phyloP scores from a whole-genome alignment of 2,113 vertebrate species.

The Mustelus asterias region DNA sequence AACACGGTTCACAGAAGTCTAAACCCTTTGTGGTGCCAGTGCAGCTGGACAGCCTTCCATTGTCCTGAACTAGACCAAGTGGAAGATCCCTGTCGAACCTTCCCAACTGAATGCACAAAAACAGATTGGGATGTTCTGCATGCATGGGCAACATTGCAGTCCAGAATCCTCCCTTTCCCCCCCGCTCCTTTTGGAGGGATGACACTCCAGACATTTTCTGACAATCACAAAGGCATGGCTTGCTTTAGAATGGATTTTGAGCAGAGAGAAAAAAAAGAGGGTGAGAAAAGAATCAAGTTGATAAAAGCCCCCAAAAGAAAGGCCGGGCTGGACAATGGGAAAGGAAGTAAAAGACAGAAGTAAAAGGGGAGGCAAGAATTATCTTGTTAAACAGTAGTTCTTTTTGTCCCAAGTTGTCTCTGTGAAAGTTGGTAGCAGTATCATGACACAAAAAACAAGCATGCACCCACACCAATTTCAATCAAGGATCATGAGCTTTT shows the following conservation, averaged over 20 bases:
- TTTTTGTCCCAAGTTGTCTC: constrained; percentile 44
- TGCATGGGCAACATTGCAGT: constrained; percentile 64
- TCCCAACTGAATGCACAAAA: constrained; percentile 75
- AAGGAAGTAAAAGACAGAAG: constrained; percentile 57
- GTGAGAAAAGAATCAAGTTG: constrained; percentile 49
- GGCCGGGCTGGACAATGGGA: constrained; percentile 55
- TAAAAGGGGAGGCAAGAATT: constrained; percentile 65
- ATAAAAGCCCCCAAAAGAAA: constrained; percentile 48
- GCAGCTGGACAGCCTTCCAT: constrained; percentile 79
- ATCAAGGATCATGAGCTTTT: constrained; percentile 50
- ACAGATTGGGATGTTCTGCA: constrained; percentile 73
- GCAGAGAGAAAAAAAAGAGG: constrained; percentile 46
- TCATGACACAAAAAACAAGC: constrained; percentile 45
- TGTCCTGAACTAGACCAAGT: constrained; percentile 71
- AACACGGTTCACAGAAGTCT: constrained; percentile 74
- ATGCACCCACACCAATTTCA: constrained; percentile 46
- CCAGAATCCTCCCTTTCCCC: constrained; percentile 60
- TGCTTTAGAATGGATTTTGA: constrained; percentile 54
- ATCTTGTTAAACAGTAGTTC: constrained; percentile 62
- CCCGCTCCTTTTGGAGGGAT: constrained; percentile 61
- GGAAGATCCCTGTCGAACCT: constrained; percentile 68
- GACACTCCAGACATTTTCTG: constrained; percentile 64
- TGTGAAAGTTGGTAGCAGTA: constrained; percentile 51
- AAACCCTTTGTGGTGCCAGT: constrained; percentile 69
- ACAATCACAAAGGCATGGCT: constrained; percentile 60